These are phyloP conservation scores for Urocitellus parryii DNA, from an alignment of 2,113 vertebrate genomes.

Conservation along the genomic window DNA sequence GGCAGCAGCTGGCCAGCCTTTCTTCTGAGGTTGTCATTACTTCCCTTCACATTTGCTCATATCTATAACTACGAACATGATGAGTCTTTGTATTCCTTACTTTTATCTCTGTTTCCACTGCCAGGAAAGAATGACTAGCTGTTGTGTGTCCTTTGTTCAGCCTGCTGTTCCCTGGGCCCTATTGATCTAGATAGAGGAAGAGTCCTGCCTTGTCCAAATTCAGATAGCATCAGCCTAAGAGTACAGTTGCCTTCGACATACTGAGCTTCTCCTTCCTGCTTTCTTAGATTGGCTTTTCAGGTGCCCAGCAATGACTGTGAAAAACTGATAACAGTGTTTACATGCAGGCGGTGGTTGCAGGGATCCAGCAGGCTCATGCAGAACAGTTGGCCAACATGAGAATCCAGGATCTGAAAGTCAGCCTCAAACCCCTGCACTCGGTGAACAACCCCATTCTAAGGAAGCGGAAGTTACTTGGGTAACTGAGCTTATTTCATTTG, in stretches of 20 bases:
- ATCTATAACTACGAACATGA: background rate
- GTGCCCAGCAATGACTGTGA: slow-evolving; percentile 39
- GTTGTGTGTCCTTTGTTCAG: background rate
- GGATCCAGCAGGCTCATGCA: slow-evolving; percentile 98
- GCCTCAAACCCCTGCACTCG: slow-evolving; percentile 97
- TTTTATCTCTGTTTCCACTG: background rate
- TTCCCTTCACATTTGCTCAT: background rate
- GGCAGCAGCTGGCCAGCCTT: background rate
- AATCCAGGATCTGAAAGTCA: slow-evolving; percentile 98
- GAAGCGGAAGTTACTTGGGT: slow-evolving; percentile 98
- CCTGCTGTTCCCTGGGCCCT: background rate
- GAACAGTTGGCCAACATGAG: slow-evolving; percentile 99
- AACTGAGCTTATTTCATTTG: slow-evolving; percentile 69
- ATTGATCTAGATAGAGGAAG: background rate
- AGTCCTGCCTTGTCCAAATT: background rate
- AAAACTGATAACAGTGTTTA: slow-evolving; percentile 38
- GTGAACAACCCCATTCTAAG: slow-evolving; percentile 99
- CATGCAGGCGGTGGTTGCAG: slow-evolving; percentile 96
- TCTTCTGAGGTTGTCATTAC: background rate
- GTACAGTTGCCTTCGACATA: background rate
- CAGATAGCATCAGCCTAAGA: background rate
- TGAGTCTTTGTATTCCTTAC: background rate
- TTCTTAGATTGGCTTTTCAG: slow-evolving; percentile 7
- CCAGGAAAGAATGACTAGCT: background rate
- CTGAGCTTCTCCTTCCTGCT: slow-evolving; percentile 19